These are phyloP conservation scores for Erebia aethiops DNA, from an alignment of 2,888 invertebrate genomes.

Conservation along the genomic window DNA sequence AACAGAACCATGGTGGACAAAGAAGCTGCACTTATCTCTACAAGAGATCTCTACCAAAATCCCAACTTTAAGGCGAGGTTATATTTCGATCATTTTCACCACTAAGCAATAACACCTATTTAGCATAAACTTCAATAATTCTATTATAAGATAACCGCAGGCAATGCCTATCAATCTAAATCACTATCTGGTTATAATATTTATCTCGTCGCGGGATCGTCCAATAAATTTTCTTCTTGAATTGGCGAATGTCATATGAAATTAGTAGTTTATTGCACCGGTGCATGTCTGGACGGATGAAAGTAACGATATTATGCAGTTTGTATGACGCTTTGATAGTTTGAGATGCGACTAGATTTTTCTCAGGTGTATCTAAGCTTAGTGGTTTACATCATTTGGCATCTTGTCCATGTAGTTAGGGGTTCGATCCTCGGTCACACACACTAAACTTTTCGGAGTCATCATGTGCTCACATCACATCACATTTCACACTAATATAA, in stretches of 20 bases:
- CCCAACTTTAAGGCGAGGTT: no score
- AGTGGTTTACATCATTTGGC: no score
- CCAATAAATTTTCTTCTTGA: constrained; percentile 21
- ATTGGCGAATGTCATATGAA: constrained; percentile 21
- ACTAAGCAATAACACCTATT: not conserved
- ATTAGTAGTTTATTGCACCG: constrained; percentile 17
- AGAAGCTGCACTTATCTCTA: no score
- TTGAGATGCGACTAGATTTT: not conserved
- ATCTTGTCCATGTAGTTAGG: no score
- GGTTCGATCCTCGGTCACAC: no score
- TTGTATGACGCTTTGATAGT: constrained; percentile 10
- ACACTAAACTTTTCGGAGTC: no score
- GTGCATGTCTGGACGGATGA: constrained; percentile 13
- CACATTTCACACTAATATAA: no score
- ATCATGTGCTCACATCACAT: no score
- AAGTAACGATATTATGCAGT: constrained; percentile 11
- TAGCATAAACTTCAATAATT: not conserved
- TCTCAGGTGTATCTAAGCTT: no score
- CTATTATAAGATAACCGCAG: constrained; percentile 2
- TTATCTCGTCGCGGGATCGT: constrained; percentile 13
- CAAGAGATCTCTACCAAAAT: no score
- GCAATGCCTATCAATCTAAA: constrained; percentile 10
- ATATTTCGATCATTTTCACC: no score
- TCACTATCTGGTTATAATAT: constrained; percentile 20
- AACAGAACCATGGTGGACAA: no score